A percentile compares a stretch with the other conserved stretches of the same genome.
These are phyloP conservation scores for Patella vulgata DNA, from an alignment of 1,140 invertebrate genomes.

Conservation along the genomic window DNA sequence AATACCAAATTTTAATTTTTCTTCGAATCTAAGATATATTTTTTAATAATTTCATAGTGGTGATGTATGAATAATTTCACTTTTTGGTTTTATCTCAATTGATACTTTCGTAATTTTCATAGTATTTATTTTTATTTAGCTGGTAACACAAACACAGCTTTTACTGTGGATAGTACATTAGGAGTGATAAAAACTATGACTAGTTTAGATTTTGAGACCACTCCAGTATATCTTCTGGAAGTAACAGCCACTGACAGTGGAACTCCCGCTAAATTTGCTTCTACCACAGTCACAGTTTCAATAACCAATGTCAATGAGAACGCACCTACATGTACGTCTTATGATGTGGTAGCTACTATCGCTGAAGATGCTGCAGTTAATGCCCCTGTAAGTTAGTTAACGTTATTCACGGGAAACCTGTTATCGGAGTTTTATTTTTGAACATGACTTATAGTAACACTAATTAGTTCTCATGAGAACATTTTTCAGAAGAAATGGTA, in stretches of 20 bases:
- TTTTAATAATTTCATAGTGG: too few relatives aligned
- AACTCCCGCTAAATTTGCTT: constrained; percentile 10
- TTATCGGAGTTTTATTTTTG: too few relatives aligned
- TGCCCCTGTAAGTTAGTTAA: constrained; percentile 8
- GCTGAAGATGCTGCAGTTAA: constrained; percentile 35
- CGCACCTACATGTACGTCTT: constrained; percentile 30
- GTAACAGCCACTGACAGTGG: constrained; percentile 37
- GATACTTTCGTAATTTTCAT: too few relatives aligned
- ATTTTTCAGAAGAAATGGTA: too few relatives aligned
- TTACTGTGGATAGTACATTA: constrained; percentile 33
- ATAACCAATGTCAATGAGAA: constrained; percentile 41
- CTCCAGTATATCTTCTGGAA: constrained; percentile 25
- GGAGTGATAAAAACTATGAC: constrained; percentile 39
- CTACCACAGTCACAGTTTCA: constrained; percentile 28
- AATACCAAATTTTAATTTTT: too few relatives aligned
- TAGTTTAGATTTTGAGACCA: constrained; percentile 34
- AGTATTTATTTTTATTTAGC: constrained; percentile 9
- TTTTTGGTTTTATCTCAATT: too few relatives aligned
- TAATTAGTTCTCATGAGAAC: too few relatives aligned
- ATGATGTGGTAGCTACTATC: constrained; percentile 35
- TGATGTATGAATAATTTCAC: too few relatives aligned
- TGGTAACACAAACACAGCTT: constrained; percentile 33
- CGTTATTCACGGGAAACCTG: too few relatives aligned
- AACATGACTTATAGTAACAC: too few relatives aligned
- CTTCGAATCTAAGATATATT: too few relatives aligned